A percentile compares a stretch with the other conserved stretches of the same genome.
phyloP scores from a whole-genome alignment of 2,113 vertebrate species.

The Jacana jacana region DNA sequence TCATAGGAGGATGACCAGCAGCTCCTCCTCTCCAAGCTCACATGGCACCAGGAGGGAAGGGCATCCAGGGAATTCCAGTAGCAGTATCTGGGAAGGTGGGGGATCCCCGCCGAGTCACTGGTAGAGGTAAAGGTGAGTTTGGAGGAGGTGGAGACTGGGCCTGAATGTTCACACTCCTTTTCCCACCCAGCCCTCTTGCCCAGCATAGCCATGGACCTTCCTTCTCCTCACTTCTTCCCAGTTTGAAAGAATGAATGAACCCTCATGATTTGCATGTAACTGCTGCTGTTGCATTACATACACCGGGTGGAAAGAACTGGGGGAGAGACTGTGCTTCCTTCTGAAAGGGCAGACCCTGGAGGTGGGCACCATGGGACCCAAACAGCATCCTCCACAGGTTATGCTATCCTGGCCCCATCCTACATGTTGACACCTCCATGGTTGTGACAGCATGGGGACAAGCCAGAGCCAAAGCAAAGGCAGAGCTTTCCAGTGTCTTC shows the following conservation, averaged over 20 bases:
- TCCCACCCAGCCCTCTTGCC: too few relatives aligned
- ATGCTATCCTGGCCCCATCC: not conserved
- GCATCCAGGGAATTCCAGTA: not conserved
- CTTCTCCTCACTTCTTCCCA: not conserved
- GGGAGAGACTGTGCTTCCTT: not conserved
- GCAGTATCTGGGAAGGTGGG: not conserved
- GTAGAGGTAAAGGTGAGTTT: not conserved
- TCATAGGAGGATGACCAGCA: not conserved
- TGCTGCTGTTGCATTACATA: not conserved
- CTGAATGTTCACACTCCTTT: not conserved
- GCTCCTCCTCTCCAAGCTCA: not conserved
- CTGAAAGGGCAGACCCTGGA: not conserved
- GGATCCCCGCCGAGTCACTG: not conserved
- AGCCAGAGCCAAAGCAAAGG: not conserved
- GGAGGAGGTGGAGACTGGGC: not conserved
- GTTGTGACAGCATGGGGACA: not conserved
- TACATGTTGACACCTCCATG: not conserved
- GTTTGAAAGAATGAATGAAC: not conserved
- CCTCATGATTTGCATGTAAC: not conserved
- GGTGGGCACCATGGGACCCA: not conserved
- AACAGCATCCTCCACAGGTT: not conserved
- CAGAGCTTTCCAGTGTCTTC: not conserved
- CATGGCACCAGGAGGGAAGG: not conserved
- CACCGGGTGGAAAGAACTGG: not conserved
- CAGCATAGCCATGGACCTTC: not conserved